A percentile compares a stretch with the other conserved stretches of the same genome.
Conservation (phyloP, 2,888 invertebrate genomes). For the Idaea biselata region DNA sequence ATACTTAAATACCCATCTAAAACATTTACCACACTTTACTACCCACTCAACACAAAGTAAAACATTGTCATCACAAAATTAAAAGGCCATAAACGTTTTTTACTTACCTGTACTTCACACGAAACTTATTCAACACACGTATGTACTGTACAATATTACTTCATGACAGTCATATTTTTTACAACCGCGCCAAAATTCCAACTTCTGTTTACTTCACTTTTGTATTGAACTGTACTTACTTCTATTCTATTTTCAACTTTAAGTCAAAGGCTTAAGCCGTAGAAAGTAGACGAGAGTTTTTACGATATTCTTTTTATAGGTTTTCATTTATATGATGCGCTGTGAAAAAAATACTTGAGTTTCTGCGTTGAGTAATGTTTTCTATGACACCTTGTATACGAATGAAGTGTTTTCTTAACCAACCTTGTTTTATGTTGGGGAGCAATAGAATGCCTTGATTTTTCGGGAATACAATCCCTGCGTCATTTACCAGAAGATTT, state of each 20-base stretch:
- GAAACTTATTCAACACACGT: conserved; percentile 39
- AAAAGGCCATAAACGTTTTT: conserved; percentile 9
- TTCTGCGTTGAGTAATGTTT: conserved; percentile 29
- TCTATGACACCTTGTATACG: conserved; percentile 7
- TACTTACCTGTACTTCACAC: conserved; percentile 14
- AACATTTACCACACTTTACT: not conserved
- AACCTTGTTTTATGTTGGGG: not conserved
- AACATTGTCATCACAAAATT: conserved; percentile 3
- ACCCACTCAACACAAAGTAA: not conserved
- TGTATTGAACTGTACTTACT: not conserved
- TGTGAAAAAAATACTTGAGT: conserved; percentile 30
- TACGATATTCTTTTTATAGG: conserved; percentile 39
- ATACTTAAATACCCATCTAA: not conserved
- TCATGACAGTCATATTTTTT: conserved; percentile 48
- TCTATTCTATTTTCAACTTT: conserved; percentile 18
- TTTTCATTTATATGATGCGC: conserved; percentile 37
- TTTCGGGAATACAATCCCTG: not conserved
- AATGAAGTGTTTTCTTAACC: not conserved
- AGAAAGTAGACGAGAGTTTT: conserved; percentile 29
- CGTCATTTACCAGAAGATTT: not conserved
- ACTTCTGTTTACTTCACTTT: conserved; percentile 23
- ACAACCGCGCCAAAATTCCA: conserved; percentile 31
- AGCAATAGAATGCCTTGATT: not conserved
- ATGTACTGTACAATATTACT: conserved; percentile 35
- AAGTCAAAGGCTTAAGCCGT: conserved; percentile 15